Evolutionary conservation across 2,113 vertebrate genomes (phyloP).

Genomic region (Neolamprologus modestus): DNA sequence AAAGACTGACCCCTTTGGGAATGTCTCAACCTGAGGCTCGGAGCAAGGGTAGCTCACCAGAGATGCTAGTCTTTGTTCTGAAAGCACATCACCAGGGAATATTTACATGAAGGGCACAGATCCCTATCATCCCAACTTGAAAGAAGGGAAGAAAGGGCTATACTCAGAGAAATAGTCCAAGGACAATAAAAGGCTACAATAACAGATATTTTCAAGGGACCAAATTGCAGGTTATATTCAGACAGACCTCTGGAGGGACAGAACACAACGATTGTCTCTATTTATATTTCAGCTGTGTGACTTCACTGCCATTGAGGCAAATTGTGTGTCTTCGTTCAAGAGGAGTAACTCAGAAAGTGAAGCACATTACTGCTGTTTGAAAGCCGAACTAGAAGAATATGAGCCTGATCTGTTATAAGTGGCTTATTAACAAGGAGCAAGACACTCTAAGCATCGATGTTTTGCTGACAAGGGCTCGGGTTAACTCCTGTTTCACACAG

Average conservation of each 20-base stretch:
- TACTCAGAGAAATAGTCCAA: conserved; percentile 26
- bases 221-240: conserved; percentile 42
- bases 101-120: conserved; percentile 58
- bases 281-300: conserved; percentile 22
- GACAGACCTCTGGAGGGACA: conserved; percentile 23
- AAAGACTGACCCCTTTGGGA: conserved; percentile 52
- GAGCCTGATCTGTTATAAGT: neutral
- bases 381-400: neutral
- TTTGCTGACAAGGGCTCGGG: neutral
- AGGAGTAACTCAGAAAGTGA: conserved; percentile 1
- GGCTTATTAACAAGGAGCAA: neutral
- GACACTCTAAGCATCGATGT: neutral
- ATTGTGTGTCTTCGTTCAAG: conserved; percentile 13
- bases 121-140: conserved; percentile 15
- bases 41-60: conserved; percentile 44
- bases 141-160: neutral
- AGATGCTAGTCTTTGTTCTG: conserved; percentile 38
- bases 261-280: conserved; percentile 12
- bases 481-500: conserved; percentile 28
- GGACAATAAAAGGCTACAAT: conserved; percentile 35
- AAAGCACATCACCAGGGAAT: conserved; percentile 21
- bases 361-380: neutral
- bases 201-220: conserved; percentile 37
- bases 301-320: neutral
- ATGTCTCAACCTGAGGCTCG: conserved; percentile 22